Evolutionary conservation across 2,113 vertebrate genomes (phyloP), one percentile per base, ranked within the genome.

Genomic region (Bos indicus): DNA sequence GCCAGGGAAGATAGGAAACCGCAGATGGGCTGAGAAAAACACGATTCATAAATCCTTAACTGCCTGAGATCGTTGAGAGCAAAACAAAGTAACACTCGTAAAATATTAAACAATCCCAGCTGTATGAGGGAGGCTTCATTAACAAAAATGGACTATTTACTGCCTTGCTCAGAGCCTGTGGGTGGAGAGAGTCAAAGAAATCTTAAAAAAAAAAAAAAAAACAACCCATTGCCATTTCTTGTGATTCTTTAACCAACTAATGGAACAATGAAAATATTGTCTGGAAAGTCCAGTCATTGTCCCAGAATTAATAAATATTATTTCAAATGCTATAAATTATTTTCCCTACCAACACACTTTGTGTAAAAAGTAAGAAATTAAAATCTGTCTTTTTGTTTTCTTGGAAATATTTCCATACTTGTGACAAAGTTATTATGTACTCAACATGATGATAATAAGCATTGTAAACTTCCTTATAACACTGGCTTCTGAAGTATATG

Each of bases 11-110:
- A 99, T 99, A 99, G 99, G 98, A 99, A 99, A 99, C 98, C 99
- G 98, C 99, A 99, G 99, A 99, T 99, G 99, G 99, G 99, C 99
- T 99, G 99, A 99, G 98, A 99, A 99, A 99, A 99, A 99, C 99
- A 99, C 99, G 99, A 99, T 99, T 99, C 99, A 99, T 99, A 99
- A 99, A 99, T 99, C 99, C 99, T 99, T 99, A 99, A 99, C 99
- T 99, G 99, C 99, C 99, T 99, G 99, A 99, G 99, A 99, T 99
- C 98, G 99, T 99, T 99, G 99, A 99, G 99, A 99, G 99, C 99
- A 99, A 99, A 99, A 99, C 99, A 99, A 99, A 99, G 98, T 99
- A 99, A 99, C 99, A 99, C 99, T 99, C 98, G 99, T 99, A 99
- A 99, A 99, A 99, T 99, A 99, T 99, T 99, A 99, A 99, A 99